These are phyloP conservation scores for Poeciliopsis turneri DNA, from an alignment of 2,797 vertebrate genomes.

Conservation along the genomic window DNA sequence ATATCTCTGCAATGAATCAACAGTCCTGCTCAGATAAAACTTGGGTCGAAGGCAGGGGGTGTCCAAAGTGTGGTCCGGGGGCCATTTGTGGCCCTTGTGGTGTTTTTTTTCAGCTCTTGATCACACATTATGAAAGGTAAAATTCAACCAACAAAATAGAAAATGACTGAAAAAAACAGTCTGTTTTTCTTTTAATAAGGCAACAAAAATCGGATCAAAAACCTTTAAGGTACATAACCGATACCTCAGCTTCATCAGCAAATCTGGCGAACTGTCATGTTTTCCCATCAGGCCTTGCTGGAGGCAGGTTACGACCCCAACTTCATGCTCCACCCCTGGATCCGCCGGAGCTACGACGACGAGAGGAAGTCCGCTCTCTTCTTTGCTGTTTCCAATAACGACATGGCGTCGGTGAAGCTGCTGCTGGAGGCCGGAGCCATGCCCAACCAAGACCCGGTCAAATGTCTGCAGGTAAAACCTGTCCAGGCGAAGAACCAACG, in stretches of 20 bases:
- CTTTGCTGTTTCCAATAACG: constrained; percentile 91
- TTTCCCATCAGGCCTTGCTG: constrained; percentile 78
- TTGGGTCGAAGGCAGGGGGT: neutral
- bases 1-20: neutral
- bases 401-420: constrained; percentile 81
- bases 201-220: no score
- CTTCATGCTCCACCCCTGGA: constrained; percentile 88
- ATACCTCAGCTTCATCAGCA: neutral
- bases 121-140: no score
- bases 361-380: constrained; percentile 90
- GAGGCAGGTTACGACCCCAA: constrained; percentile 90
- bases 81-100: no score
- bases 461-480: constrained; percentile 87
- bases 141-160: no score
- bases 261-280: neutral
- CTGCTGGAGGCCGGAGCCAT: constrained; percentile 90
- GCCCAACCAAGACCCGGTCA: constrained; percentile 94
- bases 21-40: neutral
- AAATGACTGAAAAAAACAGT: no score
- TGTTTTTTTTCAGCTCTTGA: no score
- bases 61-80: no score
- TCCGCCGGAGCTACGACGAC: constrained; percentile 89
- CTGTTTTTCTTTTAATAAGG: no score
- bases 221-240: no score
- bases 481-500: neutral